Conservation (phyloP, 2,113 vertebrate genomes). For the Aspidoscelis tigris region DNA sequence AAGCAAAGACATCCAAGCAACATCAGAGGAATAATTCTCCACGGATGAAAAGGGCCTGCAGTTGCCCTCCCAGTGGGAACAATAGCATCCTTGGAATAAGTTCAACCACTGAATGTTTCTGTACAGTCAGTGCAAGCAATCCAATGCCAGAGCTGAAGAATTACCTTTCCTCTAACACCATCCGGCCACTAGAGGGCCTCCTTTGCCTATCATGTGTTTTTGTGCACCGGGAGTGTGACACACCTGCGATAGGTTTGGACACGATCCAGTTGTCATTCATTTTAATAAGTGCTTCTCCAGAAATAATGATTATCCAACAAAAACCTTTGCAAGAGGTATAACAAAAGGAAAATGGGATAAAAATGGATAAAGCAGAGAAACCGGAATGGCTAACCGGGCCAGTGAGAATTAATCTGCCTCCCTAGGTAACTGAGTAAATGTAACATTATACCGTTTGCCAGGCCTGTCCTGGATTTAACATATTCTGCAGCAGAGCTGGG, state of each 20-base stretch:
- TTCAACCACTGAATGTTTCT: neutral
- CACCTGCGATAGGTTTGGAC: constrained; percentile 8
- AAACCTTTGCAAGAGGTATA: neutral
- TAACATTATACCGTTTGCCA: neutral
- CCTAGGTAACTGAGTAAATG: neutral
- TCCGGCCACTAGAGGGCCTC: constrained; percentile 36
- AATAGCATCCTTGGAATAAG: neutral
- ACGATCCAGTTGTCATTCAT: constrained; percentile 17
- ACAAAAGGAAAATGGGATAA: neutral
- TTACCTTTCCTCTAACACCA: neutral
- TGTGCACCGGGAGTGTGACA: neutral
- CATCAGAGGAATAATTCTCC: neutral
- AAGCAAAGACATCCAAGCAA: neutral
- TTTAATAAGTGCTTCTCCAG: constrained; percentile 2
- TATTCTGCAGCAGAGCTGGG: neutral
- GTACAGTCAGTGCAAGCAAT: neutral
- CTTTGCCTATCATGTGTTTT: neutral
- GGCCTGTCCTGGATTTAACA: neutral
- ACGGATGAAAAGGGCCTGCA: neutral
- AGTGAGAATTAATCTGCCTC: neutral
- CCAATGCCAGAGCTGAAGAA: neutral
- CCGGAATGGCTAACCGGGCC: neutral
- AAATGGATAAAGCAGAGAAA: neutral
- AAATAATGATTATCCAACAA: constrained; percentile 9
- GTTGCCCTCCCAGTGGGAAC: neutral